Evolutionary conservation across 2,113 vertebrate genomes (phyloP), one percentile per base, ranked within the genome.

Genomic region (Boleophthalmus pectinirostris): DNA sequence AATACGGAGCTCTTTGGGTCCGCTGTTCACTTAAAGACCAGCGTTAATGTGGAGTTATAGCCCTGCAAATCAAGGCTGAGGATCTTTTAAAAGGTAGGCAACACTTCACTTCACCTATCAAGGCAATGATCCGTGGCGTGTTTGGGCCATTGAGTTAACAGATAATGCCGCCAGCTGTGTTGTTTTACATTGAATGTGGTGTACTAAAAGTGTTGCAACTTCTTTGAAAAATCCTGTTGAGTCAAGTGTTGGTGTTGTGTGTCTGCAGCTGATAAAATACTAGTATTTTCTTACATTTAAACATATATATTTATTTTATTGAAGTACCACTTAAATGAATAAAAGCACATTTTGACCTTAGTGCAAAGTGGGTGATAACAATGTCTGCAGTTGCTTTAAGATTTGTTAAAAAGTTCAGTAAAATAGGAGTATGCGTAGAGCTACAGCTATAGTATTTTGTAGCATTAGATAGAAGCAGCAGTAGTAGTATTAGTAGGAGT

Each of bases 71-170:
- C 13, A 14, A 60, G 57, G 57, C 73, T 69, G 64, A 81, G 69
- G 65, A 73, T 14, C 69, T 61, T 70, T 76, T 45, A 38, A 83
- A 25, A 61, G 46, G 66, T 29, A 77, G 81, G 74, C 72, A 70
- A 60, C 46, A 46, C 72, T 38, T 38, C 75, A 81, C 73, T 72
- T 87, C 73, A 68, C 67, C 78, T 77, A 43, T 85, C 75, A 79
- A 70, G n/a, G 75, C 54, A 76, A 85, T 78, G 71, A 68, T 56
- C 75, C 76, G 81, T 57, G 46, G 20, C 2, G n/a, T 47, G 63
- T 38, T 75, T 15, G 45, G 77, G 73, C 73, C 67, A 79, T 67
- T 89, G 75, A 75, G 64, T 81, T 74, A 69, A 79, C 70, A 72
- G 54, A 82, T 79, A 60, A 68, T 1, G 54, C 33, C 45, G 25